Evolutionary conservation across 2,113 vertebrate genomes (phyloP).

Genomic region (Rissa tridactyla): DNA sequence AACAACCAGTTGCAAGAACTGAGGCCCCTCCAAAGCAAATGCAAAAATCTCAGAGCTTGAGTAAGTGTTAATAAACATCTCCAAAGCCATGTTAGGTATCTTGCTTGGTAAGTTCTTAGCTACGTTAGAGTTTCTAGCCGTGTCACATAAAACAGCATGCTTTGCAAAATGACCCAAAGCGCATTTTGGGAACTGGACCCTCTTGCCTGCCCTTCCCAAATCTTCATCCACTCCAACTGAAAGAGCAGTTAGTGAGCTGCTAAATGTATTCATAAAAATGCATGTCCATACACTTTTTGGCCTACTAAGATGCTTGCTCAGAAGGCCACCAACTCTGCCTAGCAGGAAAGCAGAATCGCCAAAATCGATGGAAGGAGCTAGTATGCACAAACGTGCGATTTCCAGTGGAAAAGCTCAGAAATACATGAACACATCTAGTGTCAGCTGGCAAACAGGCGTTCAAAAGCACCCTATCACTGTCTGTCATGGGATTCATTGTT

Average conservation of each 20-base stretch:
- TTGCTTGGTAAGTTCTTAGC: neutral
- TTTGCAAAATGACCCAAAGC: neutral
- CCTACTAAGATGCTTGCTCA: neutral
- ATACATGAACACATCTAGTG: neutral
- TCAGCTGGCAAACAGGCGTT: neutral
- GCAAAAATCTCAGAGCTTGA: neutral
- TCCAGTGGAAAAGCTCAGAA: neutral
- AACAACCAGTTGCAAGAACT: neutral
- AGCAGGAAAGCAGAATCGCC: neutral
- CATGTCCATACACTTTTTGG: neutral
- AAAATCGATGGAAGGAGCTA: neutral
- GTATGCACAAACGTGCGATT: neutral
- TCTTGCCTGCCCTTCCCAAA: neutral
- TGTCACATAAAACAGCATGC: neutral
- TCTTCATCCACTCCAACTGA: neutral
- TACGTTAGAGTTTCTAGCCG: neutral
- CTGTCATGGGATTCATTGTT: neutral
- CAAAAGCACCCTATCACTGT: neutral
- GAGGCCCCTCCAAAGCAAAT: neutral
- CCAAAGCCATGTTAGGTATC: neutral
- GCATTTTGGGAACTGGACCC: neutral
- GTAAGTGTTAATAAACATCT: neutral
- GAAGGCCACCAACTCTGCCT: neutral
- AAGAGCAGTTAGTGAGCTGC: neutral
- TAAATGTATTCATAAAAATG: neutral